A percentile compares a stretch with the other conserved stretches of the same genome.
These are phyloP conservation scores for Beris chalybata DNA, from an alignment of 2,888 invertebrate species.

Conservation along the genomic window DNA sequence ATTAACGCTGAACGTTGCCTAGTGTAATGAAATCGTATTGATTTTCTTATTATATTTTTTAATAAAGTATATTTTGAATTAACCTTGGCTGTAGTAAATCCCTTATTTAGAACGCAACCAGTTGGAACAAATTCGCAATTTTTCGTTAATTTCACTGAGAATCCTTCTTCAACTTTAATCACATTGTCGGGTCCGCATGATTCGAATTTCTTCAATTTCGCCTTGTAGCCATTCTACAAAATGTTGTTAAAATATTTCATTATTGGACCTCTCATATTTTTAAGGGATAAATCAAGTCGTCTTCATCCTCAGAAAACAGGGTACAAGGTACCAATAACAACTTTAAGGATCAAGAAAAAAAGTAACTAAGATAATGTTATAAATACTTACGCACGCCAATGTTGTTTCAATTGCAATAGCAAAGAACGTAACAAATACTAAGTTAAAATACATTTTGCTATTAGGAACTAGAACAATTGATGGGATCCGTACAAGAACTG, in stretches of 20 bases:
- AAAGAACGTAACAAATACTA: not conserved
- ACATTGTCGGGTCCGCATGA: conserved; percentile 51
- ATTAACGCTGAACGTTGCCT: conserved; percentile 50
- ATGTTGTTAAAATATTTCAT: not conserved
- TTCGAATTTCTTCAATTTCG: conserved; percentile 48
- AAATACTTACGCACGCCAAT: conserved; percentile 51
- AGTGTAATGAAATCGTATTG: conserved; percentile 1
- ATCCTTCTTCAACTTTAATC: conserved; percentile 47
- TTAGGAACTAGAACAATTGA: not conserved
- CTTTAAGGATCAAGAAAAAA: not conserved
- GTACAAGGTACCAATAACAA: too few species aligned
- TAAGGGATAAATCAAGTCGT: too few species aligned
- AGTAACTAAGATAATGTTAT: not conserved
- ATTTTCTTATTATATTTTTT: not conserved
- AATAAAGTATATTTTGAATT: conserved; percentile 20
- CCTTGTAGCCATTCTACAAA: conserved; percentile 53
- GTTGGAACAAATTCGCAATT: conserved; percentile 56
- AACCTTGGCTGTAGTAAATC: conserved; percentile 53
- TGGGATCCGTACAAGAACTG: not conserved
- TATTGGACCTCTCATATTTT: too few species aligned
- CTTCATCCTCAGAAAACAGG: too few species aligned
- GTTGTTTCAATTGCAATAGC: conserved; percentile 41
- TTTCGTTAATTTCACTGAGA: conserved; percentile 50
- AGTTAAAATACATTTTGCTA: not conserved
- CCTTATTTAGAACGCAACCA: conserved; percentile 56